phyloP scores from a whole-genome alignment of 23 tunicate genomes.

The Diplosoma virens region DNA sequence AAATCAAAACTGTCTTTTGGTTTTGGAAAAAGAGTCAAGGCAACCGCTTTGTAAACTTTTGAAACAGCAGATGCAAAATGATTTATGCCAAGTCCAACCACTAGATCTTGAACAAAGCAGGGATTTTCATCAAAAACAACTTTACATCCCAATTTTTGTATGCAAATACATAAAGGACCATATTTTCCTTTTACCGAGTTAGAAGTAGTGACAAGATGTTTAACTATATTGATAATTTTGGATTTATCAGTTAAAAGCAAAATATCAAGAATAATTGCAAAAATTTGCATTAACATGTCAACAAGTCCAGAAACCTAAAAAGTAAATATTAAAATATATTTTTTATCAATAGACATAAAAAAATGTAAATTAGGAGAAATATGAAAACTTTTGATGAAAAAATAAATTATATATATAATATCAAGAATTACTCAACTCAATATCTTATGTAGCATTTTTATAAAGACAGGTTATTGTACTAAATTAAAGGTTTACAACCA shows the following conservation, averaged over 20 bases:
- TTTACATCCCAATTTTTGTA: slow-evolving; percentile 23
- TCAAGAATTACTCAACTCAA: no score
- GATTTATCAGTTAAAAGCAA: background rate
- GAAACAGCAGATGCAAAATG: slow-evolving; percentile 45
- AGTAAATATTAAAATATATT: no score
- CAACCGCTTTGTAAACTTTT: slow-evolving; percentile 33
- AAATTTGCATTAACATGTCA: slow-evolving; percentile 30
- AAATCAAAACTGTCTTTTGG: background rate
- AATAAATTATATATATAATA: no score
- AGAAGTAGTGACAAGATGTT: slow-evolving; percentile 38
- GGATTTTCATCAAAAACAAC: slow-evolving; percentile 18
- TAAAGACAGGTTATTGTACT: no score
- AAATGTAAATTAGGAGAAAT: no score
- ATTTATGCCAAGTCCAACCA: slow-evolving; percentile 42
- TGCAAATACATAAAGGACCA: slow-evolving; percentile 23
- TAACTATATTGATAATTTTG: background rate
- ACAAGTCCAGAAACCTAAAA: slow-evolving; percentile 50
- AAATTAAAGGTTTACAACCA: no score
- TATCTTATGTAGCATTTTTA: no score
- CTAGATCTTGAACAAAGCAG: slow-evolving; percentile 2
- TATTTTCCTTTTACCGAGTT: slow-evolving; percentile 62
- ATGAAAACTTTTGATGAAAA: no score
- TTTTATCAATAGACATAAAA: no score
- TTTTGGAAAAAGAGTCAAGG: background rate
- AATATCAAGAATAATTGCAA: slow-evolving; percentile 1